Conservation (phyloP, 2,888 invertebrate species). For the Schizaphis graminum region DNA sequence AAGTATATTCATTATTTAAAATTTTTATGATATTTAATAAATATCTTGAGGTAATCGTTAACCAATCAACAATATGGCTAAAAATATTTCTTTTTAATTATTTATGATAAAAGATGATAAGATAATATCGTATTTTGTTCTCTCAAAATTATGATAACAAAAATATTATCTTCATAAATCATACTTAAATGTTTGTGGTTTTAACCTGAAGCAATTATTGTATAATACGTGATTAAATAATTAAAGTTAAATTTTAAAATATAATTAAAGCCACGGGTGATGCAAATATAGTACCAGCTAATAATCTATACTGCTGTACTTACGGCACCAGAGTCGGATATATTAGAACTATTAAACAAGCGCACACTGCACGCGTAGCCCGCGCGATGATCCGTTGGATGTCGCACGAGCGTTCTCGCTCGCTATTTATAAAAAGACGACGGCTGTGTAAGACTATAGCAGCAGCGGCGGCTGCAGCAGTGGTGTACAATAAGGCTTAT, state of each 20-base stretch:
- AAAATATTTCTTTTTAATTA: neutral
- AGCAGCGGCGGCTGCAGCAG: neutral
- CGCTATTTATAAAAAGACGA: slow-evolving; percentile 59
- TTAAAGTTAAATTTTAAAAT: neutral
- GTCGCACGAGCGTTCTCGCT: neutral
- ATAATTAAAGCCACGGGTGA: neutral
- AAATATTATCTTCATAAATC: neutral
- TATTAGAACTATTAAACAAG: slow-evolving; percentile 3
- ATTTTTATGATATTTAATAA: neutral
- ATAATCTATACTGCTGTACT: neutral
- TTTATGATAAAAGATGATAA: neutral
- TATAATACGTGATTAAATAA: neutral
- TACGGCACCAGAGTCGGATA: neutral
- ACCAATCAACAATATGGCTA: neutral
- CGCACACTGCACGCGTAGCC: neutral
- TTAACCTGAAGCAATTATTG: neutral
- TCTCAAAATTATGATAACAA: neutral
- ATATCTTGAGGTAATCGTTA: neutral
- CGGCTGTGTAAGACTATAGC: slow-evolving; percentile 47
- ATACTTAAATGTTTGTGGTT: neutral
- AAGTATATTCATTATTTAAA: neutral
- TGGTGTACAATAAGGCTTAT: slow-evolving; percentile 1
- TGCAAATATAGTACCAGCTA: neutral
- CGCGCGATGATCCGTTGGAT: slow-evolving; percentile 37
- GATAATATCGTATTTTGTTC: neutral